Base-by-base conservation (phyloP, 2,113 vertebrate species). In the Gavia stellata region DNA sequence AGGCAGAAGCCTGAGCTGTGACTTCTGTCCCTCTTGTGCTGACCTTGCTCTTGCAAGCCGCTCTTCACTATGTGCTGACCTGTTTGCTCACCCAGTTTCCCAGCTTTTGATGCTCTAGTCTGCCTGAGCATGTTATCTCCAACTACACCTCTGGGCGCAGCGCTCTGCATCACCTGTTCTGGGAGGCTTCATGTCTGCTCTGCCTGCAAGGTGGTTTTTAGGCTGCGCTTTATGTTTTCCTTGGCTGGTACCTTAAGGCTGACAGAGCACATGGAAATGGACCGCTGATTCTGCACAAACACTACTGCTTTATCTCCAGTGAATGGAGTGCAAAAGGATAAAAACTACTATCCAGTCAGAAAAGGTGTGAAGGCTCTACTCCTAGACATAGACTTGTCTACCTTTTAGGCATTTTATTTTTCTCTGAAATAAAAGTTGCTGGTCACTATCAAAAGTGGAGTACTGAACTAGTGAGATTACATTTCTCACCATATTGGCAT, bases 111-210 rank as follows among this genome's bases (percentile, higher is more conserved):
- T 17, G 52, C 33, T 85, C 15, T 28, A 12, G 2, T 23, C 29
- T 26, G 10, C 44, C 47, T 25, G 19, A 75, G 14, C 0, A 0
- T 1, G 0, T 61, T 61, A 17, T 44, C 38, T 45, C 50, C 67
- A 77, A 6, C 49, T 33, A 6, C 1, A 2, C 4, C 36, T 29
- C 42, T n/a, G 28, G 29, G 21, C 52, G 19, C 80, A 52, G 31
- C 31, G 45, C 34, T 71, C 52, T 90, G 52, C 28, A 24, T n/a
- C 38, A 1, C 31, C 49, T 36, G 20, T 42, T 70, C 36, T 88
- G 75, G 36, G 42, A n/a, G 11, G 10, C 19, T 21, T 58, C 34
- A 10, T 19, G 17, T 26, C 34, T 40, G 2, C 31, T 49, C 33
- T 40, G 12, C 23, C 23, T 78, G 45, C 23, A 14, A 70, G 50